Conservation (phyloP, 2,888 invertebrate genomes). For the Tridacna crocea region DNA sequence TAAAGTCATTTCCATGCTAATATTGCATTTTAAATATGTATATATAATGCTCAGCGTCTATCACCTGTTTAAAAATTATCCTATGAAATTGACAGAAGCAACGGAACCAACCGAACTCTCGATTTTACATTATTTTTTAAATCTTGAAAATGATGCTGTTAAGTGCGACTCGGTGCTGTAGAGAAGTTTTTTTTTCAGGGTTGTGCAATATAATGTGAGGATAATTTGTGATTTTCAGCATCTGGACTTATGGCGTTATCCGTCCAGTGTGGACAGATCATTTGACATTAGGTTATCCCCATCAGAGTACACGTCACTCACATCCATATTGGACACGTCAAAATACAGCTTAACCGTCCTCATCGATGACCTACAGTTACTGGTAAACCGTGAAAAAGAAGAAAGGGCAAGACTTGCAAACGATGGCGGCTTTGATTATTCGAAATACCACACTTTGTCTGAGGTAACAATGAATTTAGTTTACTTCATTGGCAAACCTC, state of each 20-base stretch:
- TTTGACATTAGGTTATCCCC: conserved; percentile 25
- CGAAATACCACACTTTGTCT: background rate
- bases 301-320: background rate
- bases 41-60: no score
- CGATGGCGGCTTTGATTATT: background rate
- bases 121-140: no score
- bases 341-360: background rate
- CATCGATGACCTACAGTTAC: background rate
- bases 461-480: background rate
- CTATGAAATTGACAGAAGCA: no score
- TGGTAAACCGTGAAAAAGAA: background rate
- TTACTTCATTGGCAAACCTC: no score
- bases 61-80: no score
- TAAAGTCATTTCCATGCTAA: no score
- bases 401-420: background rate
- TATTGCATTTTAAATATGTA: no score
- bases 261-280: conserved; percentile 29
- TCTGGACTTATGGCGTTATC: conserved; percentile 43
- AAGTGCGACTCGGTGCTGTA: no score
- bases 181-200: no score
- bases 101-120: no score
- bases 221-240: conserved; percentile 12
- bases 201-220: no score
- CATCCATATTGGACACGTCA: background rate
- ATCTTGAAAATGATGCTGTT: no score